Conservation (phyloP, 2,113 vertebrate genomes). For the Nestor notabilis region DNA sequence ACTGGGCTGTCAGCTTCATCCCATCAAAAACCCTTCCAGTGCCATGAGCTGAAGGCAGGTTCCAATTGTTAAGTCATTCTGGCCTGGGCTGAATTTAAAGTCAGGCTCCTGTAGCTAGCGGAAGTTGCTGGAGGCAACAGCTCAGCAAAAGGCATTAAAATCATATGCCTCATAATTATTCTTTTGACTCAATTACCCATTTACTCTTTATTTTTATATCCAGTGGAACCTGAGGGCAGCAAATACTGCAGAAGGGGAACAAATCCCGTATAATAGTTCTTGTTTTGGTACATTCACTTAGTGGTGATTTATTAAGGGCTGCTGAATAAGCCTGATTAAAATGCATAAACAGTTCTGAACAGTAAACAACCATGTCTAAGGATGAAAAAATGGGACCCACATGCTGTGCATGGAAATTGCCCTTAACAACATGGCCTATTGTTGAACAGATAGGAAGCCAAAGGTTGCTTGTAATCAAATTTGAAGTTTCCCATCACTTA, state of each 20-base stretch:
- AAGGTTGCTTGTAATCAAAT: conserved; percentile 99
- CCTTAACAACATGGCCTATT: conserved; percentile 96
- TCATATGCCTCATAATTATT: conserved; percentile 68
- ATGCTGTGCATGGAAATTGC: conserved; percentile 99
- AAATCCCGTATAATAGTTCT: conserved; percentile 71
- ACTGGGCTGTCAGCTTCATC: conserved; percentile 73
- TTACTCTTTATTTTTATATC: conserved; percentile 70
- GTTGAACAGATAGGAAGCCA: conserved; percentile 93
- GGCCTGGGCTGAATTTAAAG: conserved; percentile 78
- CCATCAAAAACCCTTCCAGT: conserved; percentile 70
- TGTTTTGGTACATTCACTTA: conserved; percentile 79
- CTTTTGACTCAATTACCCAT: conserved; percentile 68
- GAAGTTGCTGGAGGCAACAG: conserved; percentile 64
- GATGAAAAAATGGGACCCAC: conserved; percentile 90
- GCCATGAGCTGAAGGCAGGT: conserved; percentile 70
- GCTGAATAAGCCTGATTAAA: conserved; percentile 86
- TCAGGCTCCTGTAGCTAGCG: conserved; percentile 67
- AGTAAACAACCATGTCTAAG: conserved; percentile 93
- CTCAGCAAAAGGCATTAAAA: conserved; percentile 66
- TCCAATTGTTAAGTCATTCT: conserved; percentile 78
- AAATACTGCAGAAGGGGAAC: conserved; percentile 68
- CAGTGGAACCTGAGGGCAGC: conserved; percentile 56
- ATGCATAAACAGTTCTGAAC: conserved; percentile 88
- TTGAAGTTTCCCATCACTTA: conserved; percentile 91
- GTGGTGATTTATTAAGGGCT: conserved; percentile 86